Evolutionary conservation across 2,888 invertebrate species (phyloP), one percentile per base, ranked within the genome.

Genomic region (Orthosia incerta): DNA sequence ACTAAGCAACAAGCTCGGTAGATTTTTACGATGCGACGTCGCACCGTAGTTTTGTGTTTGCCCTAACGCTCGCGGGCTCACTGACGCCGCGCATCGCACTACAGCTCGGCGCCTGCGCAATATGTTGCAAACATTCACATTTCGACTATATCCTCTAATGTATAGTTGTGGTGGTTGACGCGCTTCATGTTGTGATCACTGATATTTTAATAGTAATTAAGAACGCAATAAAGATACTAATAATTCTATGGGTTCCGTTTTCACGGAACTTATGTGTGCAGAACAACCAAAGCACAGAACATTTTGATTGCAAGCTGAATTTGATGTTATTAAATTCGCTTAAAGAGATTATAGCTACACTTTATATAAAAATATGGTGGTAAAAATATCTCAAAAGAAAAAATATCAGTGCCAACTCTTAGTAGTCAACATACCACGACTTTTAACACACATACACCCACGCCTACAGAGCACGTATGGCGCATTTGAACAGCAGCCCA

Each of bases 401-500:
- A n/a, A 53, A 3, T 59, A 18, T 56, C 46, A 18, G n/a, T 55
- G 45, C 23, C 50, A 55, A 46, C 39, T 53, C 4, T 7, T 16
- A 46, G 56, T 74, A 75, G 57, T 80, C 66, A 68, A 68, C 48
- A 59, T 73, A 70, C 65, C 71, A 76, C 79, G 56, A 67, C 73
- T 63, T 80, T 45, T 77, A 82, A 85, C 86, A 85, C 80, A 73
- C 79, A 86, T 86, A 85, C 83, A 72, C 82, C 74, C 57, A 80
- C 79, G 83, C 46, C 66, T 67, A 82, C 89, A 87, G 79, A 88
- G 91, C 90, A 84, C 78, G 53, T 90, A 89, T 88, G 84, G 88
- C 90, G 91, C 89, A 88, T 87, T 84, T 87, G 77, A 63, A 75
- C 67, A 77, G 71, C 72, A 84, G 77, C 75, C 84, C 90, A 89